These are phyloP conservation scores for Callospermophilus lateralis DNA, from an alignment of 2,113 vertebrate species.

Conservation along the genomic window DNA sequence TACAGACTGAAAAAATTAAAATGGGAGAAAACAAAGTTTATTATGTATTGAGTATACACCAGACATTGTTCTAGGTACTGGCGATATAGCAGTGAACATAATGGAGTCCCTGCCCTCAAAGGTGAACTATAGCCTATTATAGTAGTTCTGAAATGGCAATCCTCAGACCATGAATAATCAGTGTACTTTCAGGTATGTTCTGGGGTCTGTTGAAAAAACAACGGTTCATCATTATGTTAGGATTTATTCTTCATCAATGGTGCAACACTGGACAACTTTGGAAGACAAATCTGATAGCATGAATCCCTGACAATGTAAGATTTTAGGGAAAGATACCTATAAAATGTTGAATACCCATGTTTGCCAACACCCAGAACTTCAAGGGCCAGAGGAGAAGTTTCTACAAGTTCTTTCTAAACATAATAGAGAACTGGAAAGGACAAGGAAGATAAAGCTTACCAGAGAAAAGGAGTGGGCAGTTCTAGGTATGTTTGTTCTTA, in stretches of 20 bases:
- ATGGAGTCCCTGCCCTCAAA: background rate
- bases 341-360: background rate
- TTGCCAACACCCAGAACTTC: background rate
- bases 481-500: background rate
- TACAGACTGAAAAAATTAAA: conserved; percentile 26
- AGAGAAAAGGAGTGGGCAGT: background rate
- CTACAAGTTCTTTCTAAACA: conserved; percentile 36
- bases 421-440: background rate
- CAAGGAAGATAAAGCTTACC: background rate
- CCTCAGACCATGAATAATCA: background rate
- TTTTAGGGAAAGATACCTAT: background rate
- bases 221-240: background rate
- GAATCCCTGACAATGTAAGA: background rate
- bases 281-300: background rate
- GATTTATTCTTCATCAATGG: background rate
- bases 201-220: conserved; percentile 20
- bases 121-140: background rate
- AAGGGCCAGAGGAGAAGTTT: conserved; percentile 25
- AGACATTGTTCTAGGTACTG: background rate
- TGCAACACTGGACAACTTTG: background rate
- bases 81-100: background rate
- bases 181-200: background rate
- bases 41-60: background rate
- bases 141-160: background rate
- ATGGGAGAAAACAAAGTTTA: background rate